Evolutionary conservation across 2,113 vertebrate genomes (phyloP).

Genomic region (Orycteropus afer): DNA sequence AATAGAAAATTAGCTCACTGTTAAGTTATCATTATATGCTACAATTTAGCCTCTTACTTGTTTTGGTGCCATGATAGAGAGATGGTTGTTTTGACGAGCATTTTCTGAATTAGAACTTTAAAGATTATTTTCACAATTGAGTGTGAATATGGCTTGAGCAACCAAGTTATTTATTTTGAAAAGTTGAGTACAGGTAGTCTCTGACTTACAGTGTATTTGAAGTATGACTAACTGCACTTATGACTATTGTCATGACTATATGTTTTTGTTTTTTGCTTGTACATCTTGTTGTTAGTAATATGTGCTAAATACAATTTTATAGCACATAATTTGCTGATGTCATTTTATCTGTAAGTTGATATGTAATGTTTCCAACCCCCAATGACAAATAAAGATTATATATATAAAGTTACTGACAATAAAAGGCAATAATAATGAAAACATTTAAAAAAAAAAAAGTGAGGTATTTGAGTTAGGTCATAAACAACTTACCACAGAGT

Average conservation of each 20-base stretch:
- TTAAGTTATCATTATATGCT: background rate
- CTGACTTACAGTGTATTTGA: background rate
- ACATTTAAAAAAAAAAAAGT: background rate
- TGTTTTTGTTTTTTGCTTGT: background rate
- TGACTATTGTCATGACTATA: background rate
- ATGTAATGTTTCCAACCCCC: background rate
- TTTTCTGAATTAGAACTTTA: conserved; percentile 61
- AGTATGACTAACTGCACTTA: background rate
- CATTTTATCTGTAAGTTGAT: background rate
- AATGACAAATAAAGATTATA: background rate
- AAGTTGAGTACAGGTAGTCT: background rate
- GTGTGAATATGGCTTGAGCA: conserved; percentile 53
- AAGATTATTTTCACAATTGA: conserved; percentile 53
- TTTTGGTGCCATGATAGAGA: conserved; percentile 49
- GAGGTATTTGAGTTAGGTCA: background rate
- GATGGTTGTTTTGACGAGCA: conserved; percentile 78
- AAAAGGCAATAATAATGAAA: background rate
- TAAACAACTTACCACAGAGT: background rate
- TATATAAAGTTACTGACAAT: background rate
- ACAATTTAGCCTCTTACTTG: conserved; percentile 38
- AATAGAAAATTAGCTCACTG: background rate
- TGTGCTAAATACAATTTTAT: background rate
- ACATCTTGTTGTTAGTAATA: background rate
- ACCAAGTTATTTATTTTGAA: conserved; percentile 38
- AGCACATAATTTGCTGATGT: background rate